Conservation (phyloP, 2,797 vertebrate species). For the Thamnophis elegans region DNA sequence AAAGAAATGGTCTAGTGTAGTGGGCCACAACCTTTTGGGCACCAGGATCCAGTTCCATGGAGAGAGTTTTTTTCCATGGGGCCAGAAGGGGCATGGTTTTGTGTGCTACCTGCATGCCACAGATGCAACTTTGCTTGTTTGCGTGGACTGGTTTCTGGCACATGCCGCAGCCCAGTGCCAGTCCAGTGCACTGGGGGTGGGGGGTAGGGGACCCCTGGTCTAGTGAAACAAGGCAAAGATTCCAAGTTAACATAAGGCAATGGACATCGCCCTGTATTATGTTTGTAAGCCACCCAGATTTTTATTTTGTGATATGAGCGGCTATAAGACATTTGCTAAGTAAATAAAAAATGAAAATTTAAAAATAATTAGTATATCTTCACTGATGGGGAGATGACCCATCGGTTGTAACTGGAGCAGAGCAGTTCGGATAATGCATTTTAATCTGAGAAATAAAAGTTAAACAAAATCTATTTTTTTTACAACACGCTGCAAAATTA, state of each 20-base stretch:
- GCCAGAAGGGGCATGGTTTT: too few species aligned
- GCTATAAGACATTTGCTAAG: too few species aligned
- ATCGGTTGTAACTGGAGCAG: neutral
- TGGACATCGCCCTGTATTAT: neutral
- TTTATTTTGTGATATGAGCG: neutral
- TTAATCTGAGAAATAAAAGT: neutral
- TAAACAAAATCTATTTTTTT: neutral
- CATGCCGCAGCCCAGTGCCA: too few species aligned
- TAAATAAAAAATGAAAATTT: neutral
- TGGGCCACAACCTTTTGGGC: too few species aligned
- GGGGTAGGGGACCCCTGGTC: too few species aligned
- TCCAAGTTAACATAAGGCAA: neutral
- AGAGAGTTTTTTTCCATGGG: too few species aligned
- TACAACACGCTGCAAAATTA: neutral
- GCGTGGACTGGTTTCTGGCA: too few species aligned
- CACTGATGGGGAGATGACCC: neutral
- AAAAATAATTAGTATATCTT: neutral
- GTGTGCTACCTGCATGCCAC: too few species aligned
- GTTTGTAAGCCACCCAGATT: neutral
- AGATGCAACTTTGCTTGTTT: too few species aligned
- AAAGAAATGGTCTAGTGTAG: neutral
- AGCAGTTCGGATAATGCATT: neutral
- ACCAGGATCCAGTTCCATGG: too few species aligned
- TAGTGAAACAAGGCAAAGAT: neutral
- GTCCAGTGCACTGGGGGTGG: too few species aligned